Base-by-base conservation (phyloP, 2,888 invertebrate species). In the Allygus modestus region DNA sequence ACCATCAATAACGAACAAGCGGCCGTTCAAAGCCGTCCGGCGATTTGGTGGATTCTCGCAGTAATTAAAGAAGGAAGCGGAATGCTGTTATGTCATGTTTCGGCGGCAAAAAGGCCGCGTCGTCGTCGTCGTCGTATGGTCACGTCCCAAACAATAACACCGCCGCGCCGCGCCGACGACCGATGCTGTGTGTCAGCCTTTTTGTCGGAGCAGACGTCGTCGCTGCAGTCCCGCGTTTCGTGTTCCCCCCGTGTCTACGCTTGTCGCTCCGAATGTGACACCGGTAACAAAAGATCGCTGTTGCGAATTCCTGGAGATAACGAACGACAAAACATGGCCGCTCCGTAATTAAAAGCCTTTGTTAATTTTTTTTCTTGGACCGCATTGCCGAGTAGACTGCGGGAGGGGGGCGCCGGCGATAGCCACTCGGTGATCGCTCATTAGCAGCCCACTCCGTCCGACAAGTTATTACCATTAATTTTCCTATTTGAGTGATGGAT, bases 81-180 rank as follows among this genome's bases (percentile, higher is more conserved):
- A 65, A 65, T 65, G 65, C 65, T 65, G 65, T 65, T 65, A 65
- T 65, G 65, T 65, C 65, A 65, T 65, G 65, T 65, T 65, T 65
- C 65, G 65, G 31, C 31, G 65, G 31, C 65, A 65, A 65, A 65
- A 65, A 65, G 65, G 15, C 7, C 65, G 65, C 65, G 65, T 28
- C 5, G 65, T 58, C 65, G 65, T 58, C 23, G 58, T n/a, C n/a
- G n/a, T n/a, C n/a, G n/a, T 58, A 58, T 58, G 58, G 58, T 58
- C 58, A 58, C 58, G 58, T 58, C 58, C 58, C 58, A 2, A 12
- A n/a, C n/a, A n/a, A n/a, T n/a, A n/a, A n/a, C 58, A 20, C 9
- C 1, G 28, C 31, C 26, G 15, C 65, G 65, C 20, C 58, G 23
- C 58, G 65, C 28, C 65, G 65, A 31, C 23, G 5, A 12, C 58